Conservation (phyloP, 1,140 invertebrate species). For the Plectrocnemia conspersa region DNA sequence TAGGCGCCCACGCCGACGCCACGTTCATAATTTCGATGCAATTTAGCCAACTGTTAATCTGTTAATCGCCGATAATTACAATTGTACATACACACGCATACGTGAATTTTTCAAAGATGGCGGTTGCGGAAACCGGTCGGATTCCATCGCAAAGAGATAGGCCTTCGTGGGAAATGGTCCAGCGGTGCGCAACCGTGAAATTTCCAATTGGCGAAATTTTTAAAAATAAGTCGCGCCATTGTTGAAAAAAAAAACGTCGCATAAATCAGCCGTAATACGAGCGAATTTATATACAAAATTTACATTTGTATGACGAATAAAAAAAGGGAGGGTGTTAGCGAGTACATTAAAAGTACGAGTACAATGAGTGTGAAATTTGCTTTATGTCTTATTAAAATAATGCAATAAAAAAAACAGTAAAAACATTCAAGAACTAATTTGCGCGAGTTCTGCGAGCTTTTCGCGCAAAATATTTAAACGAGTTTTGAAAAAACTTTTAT, state of each 20-base stretch:
- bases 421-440: neutral
- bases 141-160: conserved; percentile 3
- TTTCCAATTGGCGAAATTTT: no score
- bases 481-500: conserved; percentile 4
- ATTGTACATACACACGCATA: no score
- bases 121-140: conserved; percentile 17
- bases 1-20: no score
- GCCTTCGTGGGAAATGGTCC: conserved; percentile 10
- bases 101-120: neutral
- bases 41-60: no score
- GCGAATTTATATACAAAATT: no score
- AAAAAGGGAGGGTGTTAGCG: no score
- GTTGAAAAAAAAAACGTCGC: neutral
- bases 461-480: conserved; percentile 16
- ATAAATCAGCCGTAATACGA: no score
- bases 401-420: neutral
- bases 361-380: neutral
- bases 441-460: conserved; percentile 11
- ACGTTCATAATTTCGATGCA: no score
- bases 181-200: conserved; percentile 7
- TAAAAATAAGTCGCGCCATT: no score
- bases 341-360: no score
- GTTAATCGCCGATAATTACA: no score
- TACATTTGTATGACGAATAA: no score
- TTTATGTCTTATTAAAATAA: neutral